These are phyloP conservation scores for Tricholaema leucomelas DNA, from an alignment of 2,113 vertebrate genomes.

Conservation along the genomic window DNA sequence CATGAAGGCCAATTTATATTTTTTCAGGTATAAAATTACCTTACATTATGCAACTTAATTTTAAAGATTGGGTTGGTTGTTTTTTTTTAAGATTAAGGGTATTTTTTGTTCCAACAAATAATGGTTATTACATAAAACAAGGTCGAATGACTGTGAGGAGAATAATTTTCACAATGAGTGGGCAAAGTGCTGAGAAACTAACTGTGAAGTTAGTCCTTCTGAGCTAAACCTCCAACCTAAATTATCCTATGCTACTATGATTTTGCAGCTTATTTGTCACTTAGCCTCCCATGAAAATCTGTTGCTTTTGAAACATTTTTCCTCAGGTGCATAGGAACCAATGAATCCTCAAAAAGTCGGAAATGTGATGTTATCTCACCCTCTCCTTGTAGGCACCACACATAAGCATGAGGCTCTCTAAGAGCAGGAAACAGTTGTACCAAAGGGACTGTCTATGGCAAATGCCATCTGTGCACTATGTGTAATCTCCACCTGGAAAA, in stretches of 20 bases:
- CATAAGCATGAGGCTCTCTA: not conserved
- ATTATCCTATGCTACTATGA: not conserved
- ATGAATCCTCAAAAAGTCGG: not conserved
- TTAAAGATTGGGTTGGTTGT: not conserved
- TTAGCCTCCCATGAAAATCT: not conserved
- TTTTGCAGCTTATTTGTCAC: not conserved
- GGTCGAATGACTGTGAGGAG: not conserved
- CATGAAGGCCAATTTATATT: slow-evolving; percentile 83
- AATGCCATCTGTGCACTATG: not conserved
- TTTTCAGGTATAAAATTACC: slow-evolving; percentile 73
- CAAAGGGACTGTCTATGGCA: not conserved
- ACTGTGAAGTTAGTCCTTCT: not conserved
- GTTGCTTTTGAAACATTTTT: not conserved
- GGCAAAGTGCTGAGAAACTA: not conserved
- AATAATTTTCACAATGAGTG: not conserved
- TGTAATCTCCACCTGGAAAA: not conserved
- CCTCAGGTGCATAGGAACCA: not conserved
- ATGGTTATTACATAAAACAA: not conserved
- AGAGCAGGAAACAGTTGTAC: not conserved
- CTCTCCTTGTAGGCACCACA: not conserved
- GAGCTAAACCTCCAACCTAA: not conserved
- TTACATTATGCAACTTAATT: not conserved
- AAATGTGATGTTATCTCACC: not conserved
- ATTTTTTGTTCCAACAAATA: not conserved
- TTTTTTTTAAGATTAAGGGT: not conserved